A percentile compares a stretch with the other conserved stretches of the same genome.
These are phyloP conservation scores for Caranx melampygus DNA, from an alignment of 2,113 vertebrate species.

Conservation along the genomic window DNA sequence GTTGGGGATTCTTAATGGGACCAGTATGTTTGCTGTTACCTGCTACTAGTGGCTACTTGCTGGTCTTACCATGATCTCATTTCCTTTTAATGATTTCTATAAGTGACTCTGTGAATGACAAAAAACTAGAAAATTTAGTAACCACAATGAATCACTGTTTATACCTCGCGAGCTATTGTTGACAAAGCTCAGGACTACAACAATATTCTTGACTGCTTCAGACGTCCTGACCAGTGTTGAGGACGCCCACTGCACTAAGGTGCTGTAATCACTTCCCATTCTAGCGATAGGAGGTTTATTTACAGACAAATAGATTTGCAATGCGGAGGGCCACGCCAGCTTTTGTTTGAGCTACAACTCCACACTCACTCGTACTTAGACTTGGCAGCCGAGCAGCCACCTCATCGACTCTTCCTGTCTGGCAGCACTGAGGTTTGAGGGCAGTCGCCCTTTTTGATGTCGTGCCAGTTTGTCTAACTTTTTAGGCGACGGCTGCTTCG, in stretches of 20 bases:
- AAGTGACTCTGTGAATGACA: constrained; percentile 13
- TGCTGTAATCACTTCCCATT: constrained; percentile 4
- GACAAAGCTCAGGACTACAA: constrained; percentile 26
- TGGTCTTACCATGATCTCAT: background rate
- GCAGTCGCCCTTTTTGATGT: constrained; percentile 17
- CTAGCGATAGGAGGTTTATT: background rate
- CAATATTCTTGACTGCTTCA: constrained; percentile 1
- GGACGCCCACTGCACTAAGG: background rate
- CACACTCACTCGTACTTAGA: constrained; percentile 13
- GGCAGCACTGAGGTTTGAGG: constrained; percentile 8
- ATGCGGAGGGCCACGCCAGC: background rate
- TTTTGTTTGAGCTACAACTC: constrained; percentile 24
- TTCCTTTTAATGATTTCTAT: background rate
- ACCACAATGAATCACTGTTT: constrained; percentile 26
- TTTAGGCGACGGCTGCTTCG: background rate
- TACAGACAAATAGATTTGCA: background rate
- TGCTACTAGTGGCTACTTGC: background rate
- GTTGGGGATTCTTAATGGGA: background rate
- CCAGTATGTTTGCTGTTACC: background rate
- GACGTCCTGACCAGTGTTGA: constrained; percentile 2
- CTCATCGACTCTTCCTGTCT: constrained; percentile 21
- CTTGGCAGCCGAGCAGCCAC: constrained; percentile 6
- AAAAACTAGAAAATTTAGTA: background rate
- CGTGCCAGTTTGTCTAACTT: constrained; percentile 19
- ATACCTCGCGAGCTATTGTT: background rate